These are phyloP conservation scores for Ctenodactylus gundi DNA, from an alignment of 2,113 vertebrate genomes.

Conservation along the genomic window DNA sequence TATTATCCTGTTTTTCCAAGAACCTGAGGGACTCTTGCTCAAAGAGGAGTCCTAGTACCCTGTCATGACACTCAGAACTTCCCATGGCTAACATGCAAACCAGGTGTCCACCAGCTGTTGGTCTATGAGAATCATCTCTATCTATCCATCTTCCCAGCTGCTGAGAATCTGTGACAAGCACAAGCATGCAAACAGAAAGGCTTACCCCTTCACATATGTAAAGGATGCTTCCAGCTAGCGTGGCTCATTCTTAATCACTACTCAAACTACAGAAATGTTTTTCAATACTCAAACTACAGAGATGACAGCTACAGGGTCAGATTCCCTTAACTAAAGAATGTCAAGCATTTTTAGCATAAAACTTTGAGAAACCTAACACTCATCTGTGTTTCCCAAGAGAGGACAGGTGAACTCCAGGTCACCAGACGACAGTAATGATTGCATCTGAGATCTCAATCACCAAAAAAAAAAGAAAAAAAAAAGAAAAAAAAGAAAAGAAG, in stretches of 20 bases:
- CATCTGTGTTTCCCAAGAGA: neutral
- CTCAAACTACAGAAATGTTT: neutral
- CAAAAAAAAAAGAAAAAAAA: neutral
- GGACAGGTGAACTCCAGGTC: neutral
- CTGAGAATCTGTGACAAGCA: neutral
- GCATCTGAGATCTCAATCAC: neutral
- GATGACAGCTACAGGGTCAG: neutral
- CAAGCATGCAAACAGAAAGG: neutral
- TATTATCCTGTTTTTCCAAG: neutral
- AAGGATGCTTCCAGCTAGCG: neutral
- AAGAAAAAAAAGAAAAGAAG: too few relatives aligned
- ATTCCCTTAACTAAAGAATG: neutral
- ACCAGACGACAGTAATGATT: neutral
- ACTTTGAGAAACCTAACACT: neutral
- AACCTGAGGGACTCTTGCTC: neutral
- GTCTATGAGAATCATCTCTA: neutral
- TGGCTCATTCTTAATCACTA: neutral
- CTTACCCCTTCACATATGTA: neutral
- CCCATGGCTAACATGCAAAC: neutral
- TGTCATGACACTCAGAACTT: neutral
- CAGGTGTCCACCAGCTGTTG: neutral
- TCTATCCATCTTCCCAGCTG: neutral
- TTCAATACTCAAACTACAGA: conserved; percentile 9
- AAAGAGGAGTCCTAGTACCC: neutral
- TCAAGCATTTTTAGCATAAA: neutral